Evolutionary conservation across 2,888 invertebrate species (phyloP), one percentile per base, ranked within the genome.

Genomic region (Rhorus exstirpatorius): DNA sequence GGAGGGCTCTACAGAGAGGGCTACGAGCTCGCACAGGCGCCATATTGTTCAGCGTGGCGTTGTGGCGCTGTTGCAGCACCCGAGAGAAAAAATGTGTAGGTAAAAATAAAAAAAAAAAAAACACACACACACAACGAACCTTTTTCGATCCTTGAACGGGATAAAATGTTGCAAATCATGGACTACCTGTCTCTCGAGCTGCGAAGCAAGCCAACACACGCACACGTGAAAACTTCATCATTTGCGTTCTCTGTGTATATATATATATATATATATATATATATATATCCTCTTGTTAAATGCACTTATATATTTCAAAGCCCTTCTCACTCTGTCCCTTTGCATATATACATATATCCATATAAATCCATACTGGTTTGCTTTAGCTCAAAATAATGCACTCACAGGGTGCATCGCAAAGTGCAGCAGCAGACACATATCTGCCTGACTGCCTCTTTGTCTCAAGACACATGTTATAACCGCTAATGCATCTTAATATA

Each of bases 131-230:
- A 58, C 80, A 74, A 79, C 49, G 44, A 76, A 83, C 79, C 83
- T 85, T 86, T 83, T 84, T 74, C 84, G 90, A 90, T 91, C 85
- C 74, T 83, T 72, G 78, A 83, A 74, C 79, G 76, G 89, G 91
- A 91, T 90, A 91, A 91, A 91, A 92, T 92, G 84, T 90, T 92
- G 92, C 92, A 92, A 91, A 92, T 92, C 92, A 92, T 90, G 89
- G 90, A 87, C 91, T 92, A 92, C 92, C 92, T 92, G 92, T 90
- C 87, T 67, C 70, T 61, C 60, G 74, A 49, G 46, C 65, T 70
- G 78, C 63, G 41, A 51, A 58, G 65, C 81, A 24, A 78, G 49
- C 53, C 70, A 71, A 78, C 53, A 58, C 71, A 35, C 68, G 38
- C 58, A 71, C 46, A 63, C 51, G 21, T 60, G 38, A 71, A 65